Evolutionary conservation across 2,113 vertebrate species (phyloP).

Genomic region (Tyto alba): DNA sequence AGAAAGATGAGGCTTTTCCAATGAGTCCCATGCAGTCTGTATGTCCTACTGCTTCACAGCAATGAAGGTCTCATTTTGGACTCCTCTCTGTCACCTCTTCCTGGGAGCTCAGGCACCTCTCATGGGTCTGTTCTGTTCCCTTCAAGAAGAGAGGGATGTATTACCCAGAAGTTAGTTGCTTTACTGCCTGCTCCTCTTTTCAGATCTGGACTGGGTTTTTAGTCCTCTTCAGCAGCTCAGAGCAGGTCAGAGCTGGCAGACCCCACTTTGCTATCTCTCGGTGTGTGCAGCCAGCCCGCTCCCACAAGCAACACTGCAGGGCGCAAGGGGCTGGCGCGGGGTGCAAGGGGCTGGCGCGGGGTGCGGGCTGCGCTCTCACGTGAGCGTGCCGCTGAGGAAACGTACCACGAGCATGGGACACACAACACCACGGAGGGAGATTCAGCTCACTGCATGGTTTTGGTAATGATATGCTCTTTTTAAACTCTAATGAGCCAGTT

Average conservation of each 20-base stretch:
- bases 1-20: not conserved
- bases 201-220: not conserved
- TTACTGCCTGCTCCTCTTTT: not conserved
- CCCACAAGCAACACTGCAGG: rapidly evolving
- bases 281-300: rapidly evolving
- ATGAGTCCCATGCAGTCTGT: not conserved
- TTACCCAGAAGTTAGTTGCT: not conserved
- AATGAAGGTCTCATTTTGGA: not conserved
- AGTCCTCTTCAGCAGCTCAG: not conserved
- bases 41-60: not conserved
- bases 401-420: rapidly evolving
- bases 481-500: not conserved
- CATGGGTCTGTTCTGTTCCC: not conserved
- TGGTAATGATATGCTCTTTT: not conserved
- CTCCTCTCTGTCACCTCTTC: not conserved
- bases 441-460: not conserved
- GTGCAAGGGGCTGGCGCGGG: too few species aligned
- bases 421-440: not conserved
- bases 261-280: not conserved
- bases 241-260: not conserved
- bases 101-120: not conserved
- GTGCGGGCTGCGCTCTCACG: not conserved
- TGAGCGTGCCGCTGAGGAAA: rapidly evolving
- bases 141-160: not conserved
- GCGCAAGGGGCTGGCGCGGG: too few species aligned